phyloP scores from a whole-genome alignment of 2,888 invertebrate species.

The Oegoconia quadripuncta region DNA sequence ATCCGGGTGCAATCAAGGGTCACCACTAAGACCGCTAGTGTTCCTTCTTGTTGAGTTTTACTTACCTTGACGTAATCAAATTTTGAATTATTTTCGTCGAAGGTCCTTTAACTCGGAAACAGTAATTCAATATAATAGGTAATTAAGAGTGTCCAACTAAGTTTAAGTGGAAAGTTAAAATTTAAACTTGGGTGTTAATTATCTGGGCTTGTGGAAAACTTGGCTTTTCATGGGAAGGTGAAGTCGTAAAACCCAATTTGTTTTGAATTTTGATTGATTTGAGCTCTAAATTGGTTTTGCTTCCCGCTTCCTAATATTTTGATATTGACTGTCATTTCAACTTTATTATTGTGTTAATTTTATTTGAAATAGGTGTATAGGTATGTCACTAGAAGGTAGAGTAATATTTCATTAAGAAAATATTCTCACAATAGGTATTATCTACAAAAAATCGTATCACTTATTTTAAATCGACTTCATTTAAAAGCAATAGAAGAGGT shows the following conservation, averaged over 20 bases:
- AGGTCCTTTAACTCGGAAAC: constrained; percentile 18
- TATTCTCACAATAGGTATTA: no score
- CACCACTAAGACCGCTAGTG: no score
- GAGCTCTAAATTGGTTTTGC: constrained; percentile 13
- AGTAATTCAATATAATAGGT: constrained; percentile 27
- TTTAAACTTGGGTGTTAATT: constrained; percentile 23
- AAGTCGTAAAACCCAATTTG: constrained; percentile 16
- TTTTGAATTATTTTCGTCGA: constrained; percentile 8
- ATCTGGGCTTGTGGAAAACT: constrained; percentile 24
- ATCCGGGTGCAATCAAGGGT: no score
- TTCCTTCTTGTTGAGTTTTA: no score
- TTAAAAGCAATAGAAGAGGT: no score
- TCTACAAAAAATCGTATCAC: no score
- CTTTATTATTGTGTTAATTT: no score
- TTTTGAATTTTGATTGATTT: constrained; percentile 21
- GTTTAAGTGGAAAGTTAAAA: constrained; percentile 23
- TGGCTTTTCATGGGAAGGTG: constrained; percentile 9
- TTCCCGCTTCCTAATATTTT: constrained; percentile 3
- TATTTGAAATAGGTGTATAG: no score
- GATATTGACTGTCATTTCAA: neutral
- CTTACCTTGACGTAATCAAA: constrained; percentile 7
- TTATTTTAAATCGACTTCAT: no score
- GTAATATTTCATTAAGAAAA: no score
- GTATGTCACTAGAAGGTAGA: no score
- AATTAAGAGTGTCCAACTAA: constrained; percentile 27